These are phyloP conservation scores for Chrysotoxum bicinctum DNA, from an alignment of 2,888 invertebrate genomes.

Conservation along the genomic window DNA sequence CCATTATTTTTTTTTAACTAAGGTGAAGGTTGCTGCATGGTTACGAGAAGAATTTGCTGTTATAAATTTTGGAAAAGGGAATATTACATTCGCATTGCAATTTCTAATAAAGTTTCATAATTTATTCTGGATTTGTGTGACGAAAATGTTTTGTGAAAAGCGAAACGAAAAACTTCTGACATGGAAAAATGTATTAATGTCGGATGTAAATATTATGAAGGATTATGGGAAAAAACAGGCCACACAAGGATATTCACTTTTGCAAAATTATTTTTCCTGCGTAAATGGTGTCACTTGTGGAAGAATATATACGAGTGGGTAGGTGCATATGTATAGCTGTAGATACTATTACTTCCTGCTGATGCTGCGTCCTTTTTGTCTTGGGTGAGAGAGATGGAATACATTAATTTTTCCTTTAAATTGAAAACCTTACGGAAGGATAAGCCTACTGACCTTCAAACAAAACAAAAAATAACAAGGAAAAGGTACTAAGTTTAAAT, in stretches of 20 bases:
- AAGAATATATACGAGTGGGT: not conserved
- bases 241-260: conserved; percentile 50
- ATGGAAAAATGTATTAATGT: conserved; percentile 52
- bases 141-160: conserved; percentile 33
- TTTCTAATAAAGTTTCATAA: conserved; percentile 61
- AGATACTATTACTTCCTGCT: too few species aligned
- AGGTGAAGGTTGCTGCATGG: conserved; percentile 25
- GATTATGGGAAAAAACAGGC: conserved; percentile 39
- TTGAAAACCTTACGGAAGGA: not conserved
- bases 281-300: conserved; percentile 24
- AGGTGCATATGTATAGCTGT: too few species aligned
- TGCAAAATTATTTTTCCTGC: conserved; percentile 44
- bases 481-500: conserved; percentile 12
- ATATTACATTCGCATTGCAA: conserved; percentile 36
- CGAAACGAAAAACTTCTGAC: conserved; percentile 49
- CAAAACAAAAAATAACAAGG: not conserved
- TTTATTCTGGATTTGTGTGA: not conserved
- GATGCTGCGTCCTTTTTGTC: not conserved
- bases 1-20: not conserved
- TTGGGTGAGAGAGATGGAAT: not conserved
- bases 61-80: not conserved
- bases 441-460: conserved; percentile 47
- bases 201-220: conserved; percentile 66
- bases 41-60: conserved; percentile 16
- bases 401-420: conserved; percentile 9